Base-by-base conservation (phyloP, 1,140 invertebrate species). In the Pseudomyrmex cubaensis region DNA sequence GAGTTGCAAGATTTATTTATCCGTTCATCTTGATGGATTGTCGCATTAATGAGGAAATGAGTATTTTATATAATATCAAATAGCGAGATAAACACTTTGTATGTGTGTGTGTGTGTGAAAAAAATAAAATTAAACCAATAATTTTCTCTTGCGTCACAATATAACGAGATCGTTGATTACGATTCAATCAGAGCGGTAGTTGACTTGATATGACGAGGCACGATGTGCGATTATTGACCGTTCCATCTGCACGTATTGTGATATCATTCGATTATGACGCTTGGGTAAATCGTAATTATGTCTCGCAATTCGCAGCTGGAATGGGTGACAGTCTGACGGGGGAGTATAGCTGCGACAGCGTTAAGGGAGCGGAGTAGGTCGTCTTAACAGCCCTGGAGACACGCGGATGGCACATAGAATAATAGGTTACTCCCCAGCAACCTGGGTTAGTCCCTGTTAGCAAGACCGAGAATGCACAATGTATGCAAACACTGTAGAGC, bases 381-480 rank as follows among this genome's bases (percentile, higher is more conserved):
- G 91, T 86, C 87, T 90, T 90, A 91, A 92, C 90, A 92, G 91
- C 91, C 84, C 89, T 88, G 87, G 91, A 91, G 90, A 92, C 90
- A 83, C 87, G 35, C 35, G 88, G 75, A 70, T 91, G 90, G 88
- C 84, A 90, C 87, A 87, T 92, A 89, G 91, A 91, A 92, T 92
- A 92, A 92, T 91, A 87, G 90, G 89, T 85, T 84, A 85, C 63
- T 86, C 76, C 35, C 35, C 62, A 72, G 74, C 78, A 84, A 77
- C 54, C 83, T 25, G 61, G 80, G 85, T 89, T 89, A 85, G 85
- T 89, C 84, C 80, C 85, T 88, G 90, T 90, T 90, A 88, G 83
- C 84, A 80, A 89, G 90, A 92, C 89, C 85, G 89, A 87, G 86
- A 86, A 76, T 88, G 80, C 86, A 90, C 87, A 91, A 91, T 91